Base-by-base conservation (phyloP, 2,888 invertebrate species). In the Chaetogeoica ovagalla region DNA sequence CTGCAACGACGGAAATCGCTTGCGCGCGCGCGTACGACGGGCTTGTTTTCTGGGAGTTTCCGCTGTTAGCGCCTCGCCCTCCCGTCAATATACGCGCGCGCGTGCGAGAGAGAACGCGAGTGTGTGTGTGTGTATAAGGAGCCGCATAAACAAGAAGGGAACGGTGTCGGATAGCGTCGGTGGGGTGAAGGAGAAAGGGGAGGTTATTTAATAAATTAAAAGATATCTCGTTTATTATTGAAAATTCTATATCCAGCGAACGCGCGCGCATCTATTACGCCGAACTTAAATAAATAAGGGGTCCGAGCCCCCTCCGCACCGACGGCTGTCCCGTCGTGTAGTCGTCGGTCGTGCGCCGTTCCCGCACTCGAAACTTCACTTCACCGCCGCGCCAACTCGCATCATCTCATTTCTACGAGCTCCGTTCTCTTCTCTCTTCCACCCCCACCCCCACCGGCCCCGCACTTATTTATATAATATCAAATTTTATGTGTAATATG, bases 161-260 rank as follows among this genome's bases (percentile, higher is more conserved):
- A 30, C 30, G 30, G 30, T 30, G 30, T 30, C 4, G 30, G 30
- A n/a, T n/a, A n/a, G 30, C 2, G 30, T 30, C 4, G 30, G 30
- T 30, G 30, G 30, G n/a, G n/a, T n/a, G n/a, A n/a, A n/a, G n/a
- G n/a, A n/a, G n/a, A n/a, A n/a, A n/a, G n/a, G 55, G 70, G 70
- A 72, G 79, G 82, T 83, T 82, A 83, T 83, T 83, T 83, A 83
- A 83, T 83, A 83, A 83, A 83, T 83, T 83, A 83, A 83, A 83
- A 81, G 82, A 81, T 81, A 82, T 82, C 82, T 83, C 82, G 82
- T 83, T 83, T 83, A 83, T 82, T 83, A 83, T 83, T 82, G 82
- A 83, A 83, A 82, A 83, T 83, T 83, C 82, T 82, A 82, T 83
- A 83, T 82, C 82, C 84, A 81, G 82, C 81, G 81, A 81, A 76